These are phyloP conservation scores for Sminthopsis crassicaudata DNA, from an alignment of 2,113 vertebrate genomes.

Conservation along the genomic window DNA sequence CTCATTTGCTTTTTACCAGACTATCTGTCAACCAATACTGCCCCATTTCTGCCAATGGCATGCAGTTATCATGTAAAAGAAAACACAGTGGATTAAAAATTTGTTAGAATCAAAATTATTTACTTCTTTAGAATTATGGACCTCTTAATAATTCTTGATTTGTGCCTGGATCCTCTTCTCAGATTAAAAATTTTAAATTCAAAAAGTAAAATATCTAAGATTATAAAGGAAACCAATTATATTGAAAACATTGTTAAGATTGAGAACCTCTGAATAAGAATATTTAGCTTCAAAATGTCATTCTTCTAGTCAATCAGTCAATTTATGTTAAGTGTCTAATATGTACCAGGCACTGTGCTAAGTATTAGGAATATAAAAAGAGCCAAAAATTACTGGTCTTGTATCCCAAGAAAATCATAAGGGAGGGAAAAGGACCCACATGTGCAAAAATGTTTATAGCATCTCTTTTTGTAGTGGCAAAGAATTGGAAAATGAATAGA, in stretches of 20 bases:
- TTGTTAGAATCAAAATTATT: not conserved
- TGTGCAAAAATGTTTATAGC: too few species aligned
- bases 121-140: not conserved
- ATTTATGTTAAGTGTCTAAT: not conserved
- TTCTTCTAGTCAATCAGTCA: not conserved
- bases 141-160: not conserved
- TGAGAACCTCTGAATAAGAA: not conserved
- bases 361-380: not conserved
- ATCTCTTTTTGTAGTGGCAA: too few species aligned
- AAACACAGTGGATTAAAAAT: not conserved
- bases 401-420: too few species aligned
- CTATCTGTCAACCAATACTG: not conserved
- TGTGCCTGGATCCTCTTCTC: not conserved
- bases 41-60: not conserved
- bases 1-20: conserved; percentile 3
- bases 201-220: not conserved
- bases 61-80: not conserved
- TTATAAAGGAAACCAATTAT: not conserved
- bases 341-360: not conserved
- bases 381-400: not conserved
- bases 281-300: not conserved
- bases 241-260: not conserved
- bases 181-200: not conserved
- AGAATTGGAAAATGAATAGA: too few species aligned
- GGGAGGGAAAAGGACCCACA: too few species aligned